Evolutionary conservation across 1,140 invertebrate species (phyloP), one percentile per base, ranked within the genome.

Genomic region (Charaxes varanes): DNA sequence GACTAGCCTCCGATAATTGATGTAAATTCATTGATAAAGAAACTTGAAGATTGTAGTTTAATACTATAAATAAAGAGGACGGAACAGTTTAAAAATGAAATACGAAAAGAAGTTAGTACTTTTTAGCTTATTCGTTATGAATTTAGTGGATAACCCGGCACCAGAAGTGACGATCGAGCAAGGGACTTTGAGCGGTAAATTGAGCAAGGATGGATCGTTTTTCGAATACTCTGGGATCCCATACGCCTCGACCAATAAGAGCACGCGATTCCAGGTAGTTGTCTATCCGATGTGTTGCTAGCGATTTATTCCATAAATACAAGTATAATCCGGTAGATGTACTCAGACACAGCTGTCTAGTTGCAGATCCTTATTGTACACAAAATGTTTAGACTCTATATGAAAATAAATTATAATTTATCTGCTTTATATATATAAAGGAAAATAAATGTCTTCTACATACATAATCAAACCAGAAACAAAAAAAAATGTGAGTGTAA

Each of bases 181-280:
- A 62, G 63, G 63, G 13, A 55, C 35, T 60, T 45, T 70, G 33
- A 62, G 44, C 42, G 73, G 73, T 50, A 73, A 61, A 56, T 56
- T 70, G 12, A 79, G 62, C 17, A 36, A 32, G 0, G 72, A 77
- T 66, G 78, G 78, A 8, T 48, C 69, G 8, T 52, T 65, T 55
- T 74, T 68, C 10, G 69, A 79, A 53, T 79, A 78, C 49, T 34
- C 70, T 7, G 73, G 78, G 2, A 78, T 82, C 19, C 78, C 78
- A 2, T 82, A 82, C 12, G 74, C 72, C 5, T 60, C 60, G n/a
- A 49, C 55, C 28, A 60, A 67, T 24, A 64, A 38, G 15, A 58
- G 27, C 13, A 64, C 48, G 10, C 52, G 77, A 28, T 78, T 78
- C 35, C 52, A 76, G 69, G 77, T 81, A 34, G n/a, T n/a, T 5